Evolutionary conservation across 2,113 vertebrate species (phyloP).

Genomic region (Trinectes maculatus): DNA sequence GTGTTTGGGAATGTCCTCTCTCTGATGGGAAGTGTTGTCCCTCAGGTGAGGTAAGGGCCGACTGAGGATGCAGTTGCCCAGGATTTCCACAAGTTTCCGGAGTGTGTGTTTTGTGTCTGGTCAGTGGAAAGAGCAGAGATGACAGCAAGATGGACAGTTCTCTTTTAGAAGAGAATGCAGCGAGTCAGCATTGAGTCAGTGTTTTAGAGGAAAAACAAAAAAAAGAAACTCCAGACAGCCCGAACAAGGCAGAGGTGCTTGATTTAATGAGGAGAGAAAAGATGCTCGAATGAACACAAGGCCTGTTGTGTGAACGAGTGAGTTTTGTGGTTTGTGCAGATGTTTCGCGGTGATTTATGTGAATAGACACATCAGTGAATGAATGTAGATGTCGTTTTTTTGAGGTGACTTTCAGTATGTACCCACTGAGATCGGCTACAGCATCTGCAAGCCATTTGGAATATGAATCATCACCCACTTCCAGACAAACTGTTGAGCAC

Average conservation of each 20-base stretch:
- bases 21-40: slow-evolving; percentile 36
- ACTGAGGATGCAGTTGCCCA: slow-evolving; percentile 37
- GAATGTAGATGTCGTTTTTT: slow-evolving; percentile 51
- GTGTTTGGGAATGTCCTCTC: slow-evolving; percentile 28
- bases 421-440: slow-evolving; percentile 36
- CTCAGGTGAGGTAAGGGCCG: slow-evolving; percentile 33
- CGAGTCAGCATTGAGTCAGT: slow-evolving; percentile 50
- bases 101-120: slow-evolving; percentile 39
- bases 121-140: slow-evolving; percentile 41
- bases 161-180: slow-evolving; percentile 34
- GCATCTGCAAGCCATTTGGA: slow-evolving; percentile 70
- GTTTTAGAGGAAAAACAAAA: slow-evolving; percentile 29
- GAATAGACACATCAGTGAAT: slow-evolving; percentile 53
- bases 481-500: slow-evolving; percentile 61
- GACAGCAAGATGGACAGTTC: slow-evolving; percentile 37
- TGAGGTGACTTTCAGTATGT: slow-evolving; percentile 47
- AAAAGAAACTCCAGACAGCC: slow-evolving; percentile 20
- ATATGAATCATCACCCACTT: slow-evolving; percentile 69
- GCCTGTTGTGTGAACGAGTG: slow-evolving; percentile 19
- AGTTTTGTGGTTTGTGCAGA: slow-evolving; percentile 24
- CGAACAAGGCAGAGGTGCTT: slow-evolving; percentile 34
- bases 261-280: slow-evolving; percentile 46
- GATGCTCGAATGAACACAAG: slow-evolving; percentile 7
- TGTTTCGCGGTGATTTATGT: slow-evolving; percentile 33
- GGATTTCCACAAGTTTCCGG: slow-evolving; percentile 44